Percentiles rank a stretch among this genome's conserved stretches.
Conservation (phyloP, 1,140 invertebrate genomes). For the Platorchestia sp. region DNA sequence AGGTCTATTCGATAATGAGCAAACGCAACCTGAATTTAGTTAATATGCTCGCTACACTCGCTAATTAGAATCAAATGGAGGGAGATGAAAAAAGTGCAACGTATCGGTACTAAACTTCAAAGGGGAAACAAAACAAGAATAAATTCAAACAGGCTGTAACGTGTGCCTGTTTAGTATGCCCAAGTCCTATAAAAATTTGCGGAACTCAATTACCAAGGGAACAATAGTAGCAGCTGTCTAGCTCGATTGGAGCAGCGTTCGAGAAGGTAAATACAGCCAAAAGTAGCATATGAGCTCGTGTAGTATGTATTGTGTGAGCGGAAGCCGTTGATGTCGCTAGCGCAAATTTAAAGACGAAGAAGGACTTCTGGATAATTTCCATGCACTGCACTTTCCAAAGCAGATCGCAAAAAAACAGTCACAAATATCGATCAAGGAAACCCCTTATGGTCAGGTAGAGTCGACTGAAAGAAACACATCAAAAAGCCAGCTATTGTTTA, state of each 20-base stretch:
- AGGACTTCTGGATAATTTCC: neutral
- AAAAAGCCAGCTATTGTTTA: slow-evolving; percentile 53
- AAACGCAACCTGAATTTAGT: slow-evolving; percentile 46
- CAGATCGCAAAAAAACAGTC: neutral
- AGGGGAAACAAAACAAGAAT: neutral
- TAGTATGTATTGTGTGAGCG: neutral
- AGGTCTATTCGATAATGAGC: slow-evolving; percentile 42
- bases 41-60: slow-evolving; percentile 12
- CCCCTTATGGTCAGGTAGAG: neutral
- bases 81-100: neutral
- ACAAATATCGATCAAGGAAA: neutral
- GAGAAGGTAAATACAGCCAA: neutral
- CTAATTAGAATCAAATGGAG: slow-evolving; percentile 31
- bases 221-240: neutral
- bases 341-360: neutral
- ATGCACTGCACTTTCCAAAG: neutral
- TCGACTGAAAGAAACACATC: slow-evolving; percentile 39
- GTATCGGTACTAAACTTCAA: neutral
- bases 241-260: neutral
- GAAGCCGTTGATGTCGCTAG: neutral
- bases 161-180: neutral
- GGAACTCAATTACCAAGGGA: neutral
- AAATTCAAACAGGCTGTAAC: neutral
- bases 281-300: neutral
- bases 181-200: neutral